Evolutionary conservation across 2,888 invertebrate genomes (phyloP), one percentile per base, ranked within the genome.

Genomic region (Spatulosminthurus flaviceps): DNA sequence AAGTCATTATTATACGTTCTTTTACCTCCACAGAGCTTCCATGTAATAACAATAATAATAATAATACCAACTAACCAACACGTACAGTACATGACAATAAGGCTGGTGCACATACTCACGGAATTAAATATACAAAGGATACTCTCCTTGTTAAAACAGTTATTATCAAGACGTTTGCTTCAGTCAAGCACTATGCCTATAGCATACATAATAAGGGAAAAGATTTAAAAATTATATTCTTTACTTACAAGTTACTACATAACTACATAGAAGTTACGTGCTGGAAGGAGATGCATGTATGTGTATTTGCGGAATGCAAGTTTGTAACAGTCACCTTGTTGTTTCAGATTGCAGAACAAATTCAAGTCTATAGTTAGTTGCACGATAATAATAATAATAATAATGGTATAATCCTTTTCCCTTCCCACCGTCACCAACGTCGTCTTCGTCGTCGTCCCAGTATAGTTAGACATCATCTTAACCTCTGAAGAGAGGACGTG

Each of bases 401-500:
- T 70, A 21, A 70, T 70, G 16, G 28, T 67, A 42, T 72, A 73
- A 73, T 73, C 29, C 73, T 28, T 51, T 60, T 60, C 19, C 73
- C 72, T 72, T 51, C 51, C 72, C 72, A 72, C 73, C 43, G 60
- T 26, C 73, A 21, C 60, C 67, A 26, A 28, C 67, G 19, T 51
- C 51, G n/a, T 51, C 51, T 5, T 51, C 51, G 51, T 51, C 51
- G 51, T 51, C 51, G 51, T 51, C 41, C 9, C 13, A n/a, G n/a
- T n/a, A n/a, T n/a, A n/a, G n/a, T n/a, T n/a, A 51, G 51, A 51
- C 51, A 19, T 51, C 64, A 64, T 64, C 75, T 75, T 64, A 73
- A 73, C 75, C 75, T 75, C 34, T 64, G 75, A n/a, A 75, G 64
- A n/a, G n/a, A 60, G 66, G 69, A 76, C 69, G 76, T 67, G 76